phyloP scores from a whole-genome alignment of 2,888 invertebrate species.

The Mesorhabditis spiculigera region DNA sequence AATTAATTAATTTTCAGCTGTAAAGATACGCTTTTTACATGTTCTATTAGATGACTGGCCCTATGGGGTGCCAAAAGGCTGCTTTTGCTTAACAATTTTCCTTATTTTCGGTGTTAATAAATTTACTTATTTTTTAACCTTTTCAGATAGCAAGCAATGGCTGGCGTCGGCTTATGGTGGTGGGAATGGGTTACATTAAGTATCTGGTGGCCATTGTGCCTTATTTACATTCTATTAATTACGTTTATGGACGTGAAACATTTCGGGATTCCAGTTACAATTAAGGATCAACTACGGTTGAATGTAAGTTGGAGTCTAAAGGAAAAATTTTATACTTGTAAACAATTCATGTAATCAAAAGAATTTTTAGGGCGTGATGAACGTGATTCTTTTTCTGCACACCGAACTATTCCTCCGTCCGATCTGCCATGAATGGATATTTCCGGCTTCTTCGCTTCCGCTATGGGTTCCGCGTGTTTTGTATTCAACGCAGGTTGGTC shows the following conservation, averaged over 20 bases:
- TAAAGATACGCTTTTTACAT: too few relatives aligned
- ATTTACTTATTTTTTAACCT: too few relatives aligned
- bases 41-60: too few relatives aligned
- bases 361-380: slow-evolving; percentile 1
- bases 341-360: neutral
- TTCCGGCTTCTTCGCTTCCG: neutral
- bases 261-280: neutral
- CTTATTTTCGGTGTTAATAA: too few relatives aligned
- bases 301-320: neutral
- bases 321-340: neutral
- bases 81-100: neutral
- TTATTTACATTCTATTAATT: neutral
- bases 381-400: slow-evolving; percentile 1
- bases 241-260: neutral
- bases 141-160: neutral
- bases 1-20: too few relatives aligned
- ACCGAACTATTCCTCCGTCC: neutral
- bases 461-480: neutral
- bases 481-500: neutral
- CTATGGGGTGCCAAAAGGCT: neutral
- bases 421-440: neutral
- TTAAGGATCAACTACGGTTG: neutral
- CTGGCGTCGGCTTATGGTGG: neutral
- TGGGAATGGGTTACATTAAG: neutral
- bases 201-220: neutral